Evolutionary conservation across 1,140 invertebrate species (phyloP).

Genomic region (Globodera ellingtonae): DNA sequence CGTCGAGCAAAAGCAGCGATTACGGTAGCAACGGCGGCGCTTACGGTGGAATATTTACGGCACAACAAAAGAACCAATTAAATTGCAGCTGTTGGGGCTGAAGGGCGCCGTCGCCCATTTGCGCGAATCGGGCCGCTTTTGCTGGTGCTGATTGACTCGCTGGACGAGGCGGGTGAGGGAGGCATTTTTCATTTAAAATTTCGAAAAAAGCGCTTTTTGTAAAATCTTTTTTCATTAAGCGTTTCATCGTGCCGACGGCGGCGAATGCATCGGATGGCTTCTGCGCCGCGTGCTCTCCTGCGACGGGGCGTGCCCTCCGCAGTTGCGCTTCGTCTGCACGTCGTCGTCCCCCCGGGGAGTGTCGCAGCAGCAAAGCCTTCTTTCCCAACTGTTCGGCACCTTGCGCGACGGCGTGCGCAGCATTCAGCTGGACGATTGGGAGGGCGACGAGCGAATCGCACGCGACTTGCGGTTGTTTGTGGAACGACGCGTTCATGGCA

Average conservation of each 20-base stretch:
- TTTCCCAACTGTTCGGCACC: constrained; percentile 9
- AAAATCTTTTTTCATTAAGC: background rate
- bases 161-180: constrained; percentile 41
- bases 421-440: constrained; percentile 47
- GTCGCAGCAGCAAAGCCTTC: constrained; percentile 2
- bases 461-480: constrained; percentile 76
- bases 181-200: no score
- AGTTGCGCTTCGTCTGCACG: constrained; percentile 42
- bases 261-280: constrained; percentile 50
- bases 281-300: constrained; percentile 11
- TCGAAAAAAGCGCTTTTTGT: background rate
- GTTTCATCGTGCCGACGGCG: constrained; percentile 50
- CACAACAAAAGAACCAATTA: background rate
- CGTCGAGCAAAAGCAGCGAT: background rate
- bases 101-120: background rate
- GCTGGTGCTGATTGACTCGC: constrained; percentile 38
- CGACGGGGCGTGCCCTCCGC: constrained; percentile 29
- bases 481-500: constrained; percentile 77
- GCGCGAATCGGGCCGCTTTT: background rate
- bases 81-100: background rate
- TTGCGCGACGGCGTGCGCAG: constrained; percentile 8
- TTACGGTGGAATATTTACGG: background rate
- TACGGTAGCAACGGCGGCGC: constrained; percentile 16
- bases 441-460: constrained; percentile 50
- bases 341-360: constrained; percentile 19